These are phyloP conservation scores for Chromobotia macracanthus DNA, from an alignment of 2,797 vertebrate species.

Conservation along the genomic window DNA sequence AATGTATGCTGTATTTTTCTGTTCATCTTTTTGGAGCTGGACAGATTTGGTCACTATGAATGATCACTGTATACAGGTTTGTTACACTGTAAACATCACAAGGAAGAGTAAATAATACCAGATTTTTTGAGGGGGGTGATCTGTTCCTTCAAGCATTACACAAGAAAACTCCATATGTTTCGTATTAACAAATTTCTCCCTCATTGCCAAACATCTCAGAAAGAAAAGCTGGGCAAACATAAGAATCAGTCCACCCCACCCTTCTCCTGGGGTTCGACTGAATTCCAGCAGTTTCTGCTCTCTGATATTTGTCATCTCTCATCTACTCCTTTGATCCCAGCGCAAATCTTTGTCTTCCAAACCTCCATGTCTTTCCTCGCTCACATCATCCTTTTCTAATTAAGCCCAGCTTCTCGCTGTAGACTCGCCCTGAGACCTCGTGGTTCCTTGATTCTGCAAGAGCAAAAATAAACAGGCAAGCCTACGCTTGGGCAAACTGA, in stretches of 20 bases:
- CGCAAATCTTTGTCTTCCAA: constrained; percentile 74
- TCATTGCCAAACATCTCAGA: constrained; percentile 26
- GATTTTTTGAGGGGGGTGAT: background rate
- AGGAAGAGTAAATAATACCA: background rate
- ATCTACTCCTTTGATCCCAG: constrained; percentile 77
- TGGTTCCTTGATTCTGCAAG: constrained; percentile 71
- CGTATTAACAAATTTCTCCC: constrained; percentile 28
- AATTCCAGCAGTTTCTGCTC: constrained; percentile 62
- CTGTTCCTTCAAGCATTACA: background rate
- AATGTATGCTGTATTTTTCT: too few relatives aligned
- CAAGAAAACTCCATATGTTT: constrained; percentile 59
- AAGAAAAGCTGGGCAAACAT: constrained; percentile 10
- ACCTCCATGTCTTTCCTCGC: constrained; percentile 74
- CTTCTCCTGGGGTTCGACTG: constrained; percentile 46
- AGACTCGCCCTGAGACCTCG: constrained; percentile 66
- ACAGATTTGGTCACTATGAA: too few relatives aligned
- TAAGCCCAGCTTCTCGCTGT: constrained; percentile 80
- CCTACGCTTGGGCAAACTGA: constrained; percentile 54
- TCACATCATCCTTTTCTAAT: constrained; percentile 79
- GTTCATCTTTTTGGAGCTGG: too few relatives aligned
- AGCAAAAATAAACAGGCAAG: constrained; percentile 77
- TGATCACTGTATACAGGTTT: background rate
- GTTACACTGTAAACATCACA: constrained; percentile 2
- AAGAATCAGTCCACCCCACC: constrained; percentile 29
- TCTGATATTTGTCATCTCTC: constrained; percentile 75